Evolutionary conservation across 2,888 invertebrate genomes (phyloP).

Genomic region (Galerucella calmariensis): DNA sequence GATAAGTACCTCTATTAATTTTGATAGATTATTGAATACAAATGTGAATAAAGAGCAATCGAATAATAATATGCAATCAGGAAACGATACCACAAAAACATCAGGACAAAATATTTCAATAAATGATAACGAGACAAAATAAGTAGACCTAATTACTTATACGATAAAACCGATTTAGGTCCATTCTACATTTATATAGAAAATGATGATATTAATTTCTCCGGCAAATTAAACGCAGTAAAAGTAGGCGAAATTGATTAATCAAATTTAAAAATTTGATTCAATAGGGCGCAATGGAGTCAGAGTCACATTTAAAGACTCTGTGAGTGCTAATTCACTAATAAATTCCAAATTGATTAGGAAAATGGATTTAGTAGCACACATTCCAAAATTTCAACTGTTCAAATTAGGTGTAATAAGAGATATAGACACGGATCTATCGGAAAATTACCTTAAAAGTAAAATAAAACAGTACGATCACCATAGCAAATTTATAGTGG

Average conservation of each 20-base stretch:
- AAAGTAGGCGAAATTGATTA: background rate
- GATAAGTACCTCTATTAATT: slow-evolving; percentile 1
- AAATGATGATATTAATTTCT: background rate
- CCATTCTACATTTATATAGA: background rate
- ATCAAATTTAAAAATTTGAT: background rate
- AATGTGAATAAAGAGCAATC: background rate
- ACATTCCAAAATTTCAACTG: slow-evolving; percentile 8
- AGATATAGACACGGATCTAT: slow-evolving; percentile 4
- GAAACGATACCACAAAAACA: background rate
- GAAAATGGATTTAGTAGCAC: background rate
- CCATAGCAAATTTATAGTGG: no score
- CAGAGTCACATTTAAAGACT: background rate
- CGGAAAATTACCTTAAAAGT: background rate
- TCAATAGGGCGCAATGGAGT: no score
- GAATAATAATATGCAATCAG: background rate
- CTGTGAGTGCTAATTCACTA: background rate
- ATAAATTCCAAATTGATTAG: slow-evolving; percentile 5
- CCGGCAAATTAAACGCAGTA: background rate
- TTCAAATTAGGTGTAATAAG: slow-evolving; percentile 1
- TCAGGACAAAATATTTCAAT: background rate
- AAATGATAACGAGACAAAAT: background rate
- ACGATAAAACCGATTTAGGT: slow-evolving; percentile 1
- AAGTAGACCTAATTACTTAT: background rate
- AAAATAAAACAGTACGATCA: no score
- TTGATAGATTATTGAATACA: background rate